Percentiles rank a stretch among this genome's conserved stretches.
These are phyloP conservation scores for Ceyx erithaca DNA, from an alignment of 2,797 vertebrate genomes.

Conservation along the genomic window DNA sequence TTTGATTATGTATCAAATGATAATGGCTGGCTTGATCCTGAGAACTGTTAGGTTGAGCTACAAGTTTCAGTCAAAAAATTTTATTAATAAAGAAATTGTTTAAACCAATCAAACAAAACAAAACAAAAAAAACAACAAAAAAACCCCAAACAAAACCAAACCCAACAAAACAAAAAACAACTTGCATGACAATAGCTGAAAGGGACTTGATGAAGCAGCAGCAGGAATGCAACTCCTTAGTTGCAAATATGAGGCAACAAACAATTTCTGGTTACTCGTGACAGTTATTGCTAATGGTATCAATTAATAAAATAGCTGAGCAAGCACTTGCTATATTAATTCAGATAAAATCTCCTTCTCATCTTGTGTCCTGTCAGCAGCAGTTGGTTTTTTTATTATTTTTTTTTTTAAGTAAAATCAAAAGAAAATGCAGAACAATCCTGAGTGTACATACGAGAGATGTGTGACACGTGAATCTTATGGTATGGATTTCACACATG, in stretches of 20 bases:
- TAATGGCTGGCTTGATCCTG: background rate
- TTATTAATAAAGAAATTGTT: background rate
- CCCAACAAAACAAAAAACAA: background rate
- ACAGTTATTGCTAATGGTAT: background rate
- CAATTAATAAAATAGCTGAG: constrained; percentile 29
- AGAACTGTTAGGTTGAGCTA: background rate
- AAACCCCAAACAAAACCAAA: no score
- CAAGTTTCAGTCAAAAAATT: background rate
- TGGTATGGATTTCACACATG: background rate
- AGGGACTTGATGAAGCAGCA: background rate
- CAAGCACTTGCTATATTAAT: background rate
- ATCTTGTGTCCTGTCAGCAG: constrained; percentile 20
- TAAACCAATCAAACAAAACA: background rate
- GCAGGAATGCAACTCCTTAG: background rate
- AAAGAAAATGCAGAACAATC: background rate
- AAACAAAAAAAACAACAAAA: no score
- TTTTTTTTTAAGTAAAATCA: background rate
- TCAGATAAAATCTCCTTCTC: constrained; percentile 23
- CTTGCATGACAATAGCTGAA: background rate
- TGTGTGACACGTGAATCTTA: constrained; percentile 24
- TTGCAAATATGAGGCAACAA: background rate
- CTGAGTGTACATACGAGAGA: background rate
- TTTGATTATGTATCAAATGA: background rate
- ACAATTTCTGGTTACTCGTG: background rate
- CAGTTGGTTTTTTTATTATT: background rate